Evolutionary conservation across 2,797 vertebrate genomes (phyloP).

Genomic region (Decapterus maruadsi): DNA sequence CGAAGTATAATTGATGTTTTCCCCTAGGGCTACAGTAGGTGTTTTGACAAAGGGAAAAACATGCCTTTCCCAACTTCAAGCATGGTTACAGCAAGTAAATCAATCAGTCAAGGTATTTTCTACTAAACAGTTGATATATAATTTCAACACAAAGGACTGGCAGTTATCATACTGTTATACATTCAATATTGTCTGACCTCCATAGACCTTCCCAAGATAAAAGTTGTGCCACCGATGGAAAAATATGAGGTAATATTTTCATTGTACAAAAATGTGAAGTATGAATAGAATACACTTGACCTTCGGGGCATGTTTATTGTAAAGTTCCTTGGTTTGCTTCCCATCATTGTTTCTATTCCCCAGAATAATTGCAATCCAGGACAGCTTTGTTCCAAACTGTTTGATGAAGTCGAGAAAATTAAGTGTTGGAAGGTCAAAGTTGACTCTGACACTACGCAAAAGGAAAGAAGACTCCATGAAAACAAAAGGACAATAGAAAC

Average conservation of each 20-base stretch:
- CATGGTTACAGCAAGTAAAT: conserved; percentile 73
- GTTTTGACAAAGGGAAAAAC: conserved; percentile 81
- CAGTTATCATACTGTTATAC: background rate
- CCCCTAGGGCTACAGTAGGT: conserved; percentile 68
- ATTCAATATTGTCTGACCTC: conserved; percentile 25
- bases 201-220: conserved; percentile 74
- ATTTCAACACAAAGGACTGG: conserved; percentile 11
- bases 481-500: conserved; percentile 91
- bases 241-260: conserved; percentile 74
- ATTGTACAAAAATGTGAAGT: conserved; percentile 18
- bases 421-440: conserved; percentile 91
- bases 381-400: conserved; percentile 91
- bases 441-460: conserved; percentile 89
- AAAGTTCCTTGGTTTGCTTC: conserved; percentile 26
- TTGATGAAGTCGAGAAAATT: conserved; percentile 95
- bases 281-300: conserved; percentile 46
- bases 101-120: conserved; percentile 84
- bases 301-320: conserved; percentile 15
- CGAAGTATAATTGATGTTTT: conserved; percentile 29
- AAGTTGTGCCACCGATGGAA: conserved; percentile 75
- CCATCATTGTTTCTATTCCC: conserved; percentile 43
- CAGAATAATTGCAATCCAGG: conserved; percentile 84
- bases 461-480: conserved; percentile 91
- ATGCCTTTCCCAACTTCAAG: conserved; percentile 74
- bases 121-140: background rate